Percentiles rank a stretch among this genome's conserved stretches.
These are phyloP conservation scores for Tortricodes alternella DNA, from an alignment of 2,888 invertebrate genomes.

Conservation along the genomic window DNA sequence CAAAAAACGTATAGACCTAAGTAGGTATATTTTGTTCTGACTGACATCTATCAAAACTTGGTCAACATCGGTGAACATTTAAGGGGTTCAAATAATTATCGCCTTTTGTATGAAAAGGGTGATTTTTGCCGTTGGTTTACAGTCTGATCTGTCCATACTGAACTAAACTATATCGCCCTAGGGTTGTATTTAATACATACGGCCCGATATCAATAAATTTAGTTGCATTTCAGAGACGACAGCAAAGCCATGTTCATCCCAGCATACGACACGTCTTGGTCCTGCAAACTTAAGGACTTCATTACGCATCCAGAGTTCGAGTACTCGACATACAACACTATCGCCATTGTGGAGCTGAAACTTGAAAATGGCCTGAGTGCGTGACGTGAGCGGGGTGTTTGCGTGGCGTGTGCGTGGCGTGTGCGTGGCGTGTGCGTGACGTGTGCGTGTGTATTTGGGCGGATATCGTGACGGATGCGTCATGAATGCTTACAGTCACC, in stretches of 20 bases:
- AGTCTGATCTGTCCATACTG: too few relatives aligned
- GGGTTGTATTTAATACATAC: too few relatives aligned
- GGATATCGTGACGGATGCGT: conserved; percentile 5
- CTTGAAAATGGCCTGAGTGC: neutral
- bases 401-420: neutral
- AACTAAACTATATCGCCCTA: too few relatives aligned
- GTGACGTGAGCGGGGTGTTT: neutral
- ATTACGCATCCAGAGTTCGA: conserved; percentile 58
- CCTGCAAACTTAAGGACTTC: conserved; percentile 41
- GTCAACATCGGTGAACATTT: too few relatives aligned
- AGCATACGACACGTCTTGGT: conserved; percentile 41
- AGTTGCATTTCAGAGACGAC: conserved; percentile 44
- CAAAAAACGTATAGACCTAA: too few relatives aligned
- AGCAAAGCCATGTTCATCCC: conserved; percentile 55
- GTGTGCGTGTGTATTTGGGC: neutral
- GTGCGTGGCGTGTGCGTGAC: neutral
- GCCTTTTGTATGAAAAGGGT: too few relatives aligned
- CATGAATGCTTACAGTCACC: too few relatives aligned
- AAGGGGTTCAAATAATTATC: too few relatives aligned
- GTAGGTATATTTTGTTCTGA: too few relatives aligned
- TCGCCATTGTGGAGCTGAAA: conserved; percentile 53
- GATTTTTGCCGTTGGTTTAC: too few relatives aligned
- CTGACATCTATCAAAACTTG: too few relatives aligned
- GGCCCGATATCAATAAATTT: too few relatives aligned
- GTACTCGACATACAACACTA: conserved; percentile 44